phyloP scores from a whole-genome alignment of 2,797 vertebrate species.

The Channa striata region DNA sequence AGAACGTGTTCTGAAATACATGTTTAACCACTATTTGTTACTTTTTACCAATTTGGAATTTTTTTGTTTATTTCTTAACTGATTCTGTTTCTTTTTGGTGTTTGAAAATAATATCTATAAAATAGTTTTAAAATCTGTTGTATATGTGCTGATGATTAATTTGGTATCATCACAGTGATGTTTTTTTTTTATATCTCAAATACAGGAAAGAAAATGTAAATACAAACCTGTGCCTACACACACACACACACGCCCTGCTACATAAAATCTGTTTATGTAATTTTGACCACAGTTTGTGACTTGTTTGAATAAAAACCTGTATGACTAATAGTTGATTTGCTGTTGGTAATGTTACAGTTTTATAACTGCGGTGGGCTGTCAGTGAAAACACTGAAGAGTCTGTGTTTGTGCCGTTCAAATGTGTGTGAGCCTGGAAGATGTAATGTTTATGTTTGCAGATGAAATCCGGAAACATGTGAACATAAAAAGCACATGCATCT shows the following conservation, averaged over 20 bases:
- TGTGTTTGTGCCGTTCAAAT: slow-evolving; percentile 34
- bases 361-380: slow-evolving; percentile 34
- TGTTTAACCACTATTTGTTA: neutral
- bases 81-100: too few species aligned
- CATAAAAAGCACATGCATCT: too few species aligned
- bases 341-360: slow-evolving; percentile 42
- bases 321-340: too few species aligned
- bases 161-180: too few species aligned
- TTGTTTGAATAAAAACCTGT: too few species aligned
- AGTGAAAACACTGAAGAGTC: slow-evolving; percentile 54
- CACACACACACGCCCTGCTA: neutral
- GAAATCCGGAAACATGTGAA: slow-evolving; percentile 33
- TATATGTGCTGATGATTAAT: too few species aligned
- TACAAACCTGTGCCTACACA: neutral
- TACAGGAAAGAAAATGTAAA: neutral
- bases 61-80: too few species aligned
- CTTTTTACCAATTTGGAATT: neutral
- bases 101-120: too few species aligned
- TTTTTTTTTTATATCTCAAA: too few species aligned
- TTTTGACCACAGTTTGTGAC: slow-evolving; percentile 35
- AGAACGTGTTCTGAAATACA: slow-evolving; percentile 92
- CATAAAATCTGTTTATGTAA: slow-evolving; percentile 39
- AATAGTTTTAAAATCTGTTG: too few species aligned
- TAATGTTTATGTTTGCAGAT: slow-evolving; percentile 35
- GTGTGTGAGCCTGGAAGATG: slow-evolving; percentile 13